phyloP scores from a whole-genome alignment of 2,113 vertebrate species.

The Microcebus jonahi region DNA sequence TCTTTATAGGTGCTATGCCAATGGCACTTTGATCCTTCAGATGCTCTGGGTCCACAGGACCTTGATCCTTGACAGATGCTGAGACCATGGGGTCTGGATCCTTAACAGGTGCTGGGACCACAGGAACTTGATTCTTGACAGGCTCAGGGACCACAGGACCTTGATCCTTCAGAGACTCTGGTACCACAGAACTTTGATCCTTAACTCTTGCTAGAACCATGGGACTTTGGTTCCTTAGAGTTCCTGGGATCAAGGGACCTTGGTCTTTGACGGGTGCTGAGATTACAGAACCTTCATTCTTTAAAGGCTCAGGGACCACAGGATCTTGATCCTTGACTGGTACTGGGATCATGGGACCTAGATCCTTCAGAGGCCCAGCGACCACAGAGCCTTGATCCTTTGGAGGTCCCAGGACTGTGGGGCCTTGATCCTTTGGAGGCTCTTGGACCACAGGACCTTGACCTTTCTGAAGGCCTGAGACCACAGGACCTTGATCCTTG shows the following conservation, averaged over 20 bases:
- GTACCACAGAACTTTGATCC: background rate
- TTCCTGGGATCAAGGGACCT: background rate
- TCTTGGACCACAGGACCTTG: background rate
- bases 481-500: slow-evolving; percentile 32
- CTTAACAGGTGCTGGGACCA: background rate
- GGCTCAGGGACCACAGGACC: background rate
- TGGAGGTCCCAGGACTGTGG: no score
- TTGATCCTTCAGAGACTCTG: slow-evolving; percentile 36
- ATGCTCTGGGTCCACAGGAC: background rate
- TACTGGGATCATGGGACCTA: background rate
- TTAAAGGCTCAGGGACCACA: background rate
- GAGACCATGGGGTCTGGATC: background rate
- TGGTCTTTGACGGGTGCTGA: slow-evolving; percentile 56
- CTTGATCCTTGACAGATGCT: background rate
- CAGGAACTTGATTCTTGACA: background rate
- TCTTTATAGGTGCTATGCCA: background rate
- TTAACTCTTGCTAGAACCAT: background rate
- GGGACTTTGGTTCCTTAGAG: slow-evolving; percentile 36
- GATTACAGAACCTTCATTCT: slow-evolving; percentile 29
- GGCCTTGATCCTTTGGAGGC: background rate
- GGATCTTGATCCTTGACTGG: slow-evolving; percentile 48
- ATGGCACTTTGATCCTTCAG: background rate
- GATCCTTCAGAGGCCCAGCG: background rate
- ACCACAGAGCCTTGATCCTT: background rate
- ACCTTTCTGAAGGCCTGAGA: background rate